Base-by-base conservation (phyloP, 2,797 vertebrate genomes). In the Protonibea diacanthus region DNA sequence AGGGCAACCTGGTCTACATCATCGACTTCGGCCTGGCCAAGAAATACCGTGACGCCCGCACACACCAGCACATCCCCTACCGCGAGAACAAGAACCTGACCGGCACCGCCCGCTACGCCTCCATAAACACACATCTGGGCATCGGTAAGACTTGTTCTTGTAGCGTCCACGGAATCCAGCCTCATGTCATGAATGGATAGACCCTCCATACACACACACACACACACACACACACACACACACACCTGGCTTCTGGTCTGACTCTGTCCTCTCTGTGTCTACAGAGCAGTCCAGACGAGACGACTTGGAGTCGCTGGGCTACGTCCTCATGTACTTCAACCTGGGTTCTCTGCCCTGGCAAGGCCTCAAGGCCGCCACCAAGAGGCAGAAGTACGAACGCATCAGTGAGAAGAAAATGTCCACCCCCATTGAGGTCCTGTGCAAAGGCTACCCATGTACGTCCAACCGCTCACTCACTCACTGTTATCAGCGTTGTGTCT, bases 321-420 rank as follows among this genome's bases (percentile, higher is more conserved):
- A 99, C 0, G 97, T 98, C 82, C 96, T 99, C 60, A 99, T 99
- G 97, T 99, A 99, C 95, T 99, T 99, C 94, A 99, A 99, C 94
- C 93, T 99, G 94, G 97, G 97, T 65, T 98, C 97, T 0, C 95
- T 99, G 90, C 97, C 97, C 81, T 99, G 97, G 97, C 97, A 99
- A 80, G 97, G 97, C 87, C 96, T 99, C 75, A 99, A 99, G 91
- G 97, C 97, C 27, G 97, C 97, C 90, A 98, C 97, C 80, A 99
- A 99, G 93, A 96, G 97, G 86, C 97, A 99, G 94, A 99, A 98
- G 86, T 99, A 98, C 0, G 97, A 99, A 89, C 96, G 97, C 62
- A 99, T 99, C 94, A 98, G 97, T 6, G 97, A 98, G 94, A 99
- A 99, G 92, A 98, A 99, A 85, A 99, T 99, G 97, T 99, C 97